Base-by-base conservation (phyloP, 2,113 vertebrate genomes). In the Columba janthina region DNA sequence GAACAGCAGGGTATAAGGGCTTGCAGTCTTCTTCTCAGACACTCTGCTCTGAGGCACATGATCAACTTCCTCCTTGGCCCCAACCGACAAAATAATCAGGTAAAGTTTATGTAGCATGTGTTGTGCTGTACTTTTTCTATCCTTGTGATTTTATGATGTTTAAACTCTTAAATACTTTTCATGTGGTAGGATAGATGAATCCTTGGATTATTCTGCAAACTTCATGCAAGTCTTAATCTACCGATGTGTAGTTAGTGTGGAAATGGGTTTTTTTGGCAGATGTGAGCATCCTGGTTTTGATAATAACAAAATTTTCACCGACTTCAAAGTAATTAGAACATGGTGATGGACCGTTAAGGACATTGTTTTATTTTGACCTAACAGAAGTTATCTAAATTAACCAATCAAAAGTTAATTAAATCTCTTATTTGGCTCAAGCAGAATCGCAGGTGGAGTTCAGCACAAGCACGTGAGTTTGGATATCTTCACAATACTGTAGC, bases 391-490 rank as follows among this genome's bases (percentile, higher is more conserved):
- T 31, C 53, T 44, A 22, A 66, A 54, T 88, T 26, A 64, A 8
- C 6, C 5, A 17, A 10, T n/a, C 36, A 53, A 9, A 60, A 81
- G 34, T 28, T 74, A 60, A 93, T 71, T 46, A 38, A 71, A 34
- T 67, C 17, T 94, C 56, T 79, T 73, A 14, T 81, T 73, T 73
- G 89, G 38, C n/a, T 83, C 72, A 86, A 92, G 36, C 94, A 99
- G 99, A 99, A 99, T 84, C 99, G 99, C 19, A 98, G 99, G 28
- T 99, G 99, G 99, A 99, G 98, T 97, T 99, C 99, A 11, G 98
- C 99, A 36, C 99, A 99, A 96, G 99, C 99, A 19, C 98, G 99
- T 7, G 99, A 99, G 96, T 99, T 99, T 95, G 98, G 99, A 46
- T 99, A 99, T 93, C 99, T 99, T 65, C 99, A 99, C 97, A 99